A percentile compares a stretch with the other conserved stretches of the same genome.
Evolutionary conservation across 2,113 vertebrate genomes (phyloP).

Genomic region (Petromus typicus): DNA sequence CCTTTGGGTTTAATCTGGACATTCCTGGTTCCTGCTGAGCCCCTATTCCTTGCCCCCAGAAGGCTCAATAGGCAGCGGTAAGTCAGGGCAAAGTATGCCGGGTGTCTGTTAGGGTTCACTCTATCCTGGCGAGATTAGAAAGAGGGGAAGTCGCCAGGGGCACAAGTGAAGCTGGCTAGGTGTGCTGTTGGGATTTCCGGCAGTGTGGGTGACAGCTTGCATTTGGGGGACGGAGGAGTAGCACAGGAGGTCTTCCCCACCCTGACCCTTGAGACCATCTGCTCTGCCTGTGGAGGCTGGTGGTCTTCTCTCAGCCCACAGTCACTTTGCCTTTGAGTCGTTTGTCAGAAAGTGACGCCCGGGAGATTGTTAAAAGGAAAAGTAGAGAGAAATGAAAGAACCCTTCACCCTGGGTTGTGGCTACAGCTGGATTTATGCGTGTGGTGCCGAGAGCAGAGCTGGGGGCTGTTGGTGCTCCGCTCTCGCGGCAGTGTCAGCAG

Average conservation of each 20-base stretch:
- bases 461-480: background rate
- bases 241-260: background rate
- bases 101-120: background rate
- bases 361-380: background rate
- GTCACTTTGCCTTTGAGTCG: background rate
- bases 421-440: background rate
- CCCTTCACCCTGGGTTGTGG: background rate
- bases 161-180: background rate
- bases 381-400: background rate
- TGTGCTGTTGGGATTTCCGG: background rate
- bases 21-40: background rate
- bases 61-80: background rate
- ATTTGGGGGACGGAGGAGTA: background rate
- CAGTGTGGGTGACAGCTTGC: background rate
- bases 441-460: background rate
- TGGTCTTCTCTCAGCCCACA: background rate
- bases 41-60: background rate
- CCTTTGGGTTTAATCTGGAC: background rate
- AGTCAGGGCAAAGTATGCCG: background rate
- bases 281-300: background rate
- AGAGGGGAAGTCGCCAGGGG: background rate
- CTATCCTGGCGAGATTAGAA: background rate
- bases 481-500: background rate
- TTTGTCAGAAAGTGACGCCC: slow-evolving; percentile 45
- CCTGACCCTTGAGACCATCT: background rate